These are phyloP conservation scores for Acanthosepion esculentum DNA, from an alignment of 2,888 invertebrate species.

Conservation along the genomic window DNA sequence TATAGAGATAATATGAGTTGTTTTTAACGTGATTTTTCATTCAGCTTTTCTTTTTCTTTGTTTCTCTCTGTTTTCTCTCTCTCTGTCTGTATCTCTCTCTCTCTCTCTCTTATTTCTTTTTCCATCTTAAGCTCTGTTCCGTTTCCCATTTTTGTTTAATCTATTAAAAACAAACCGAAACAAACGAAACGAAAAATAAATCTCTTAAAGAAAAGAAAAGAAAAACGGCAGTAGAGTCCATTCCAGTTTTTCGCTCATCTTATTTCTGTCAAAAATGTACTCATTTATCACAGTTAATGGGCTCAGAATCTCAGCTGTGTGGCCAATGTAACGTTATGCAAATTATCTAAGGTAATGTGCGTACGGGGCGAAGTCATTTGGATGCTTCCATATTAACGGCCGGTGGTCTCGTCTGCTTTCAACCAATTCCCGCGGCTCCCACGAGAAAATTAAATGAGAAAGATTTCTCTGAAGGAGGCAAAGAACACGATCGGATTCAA, in stretches of 20 bases:
- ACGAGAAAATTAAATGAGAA: not conserved
- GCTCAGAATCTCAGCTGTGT: not conserved
- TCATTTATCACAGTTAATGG: conserved; percentile 14
- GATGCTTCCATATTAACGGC: not conserved
- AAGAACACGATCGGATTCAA: too few relatives aligned
- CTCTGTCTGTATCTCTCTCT: not conserved
- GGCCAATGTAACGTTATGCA: conserved; percentile 17
- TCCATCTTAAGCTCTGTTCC: not conserved
- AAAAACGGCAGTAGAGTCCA: not conserved
- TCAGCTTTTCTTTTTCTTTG: not conserved
- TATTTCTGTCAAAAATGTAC: not conserved
- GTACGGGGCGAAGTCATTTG: not conserved
- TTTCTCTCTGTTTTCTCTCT: not conserved
- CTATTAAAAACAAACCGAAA: not conserved
- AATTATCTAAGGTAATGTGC: conserved; percentile 14
- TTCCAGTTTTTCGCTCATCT: not conserved
- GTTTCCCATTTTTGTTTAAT: not conserved
- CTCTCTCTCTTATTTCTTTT: not conserved
- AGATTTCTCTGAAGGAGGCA: too few relatives aligned
- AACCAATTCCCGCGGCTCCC: not conserved
- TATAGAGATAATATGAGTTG: too few relatives aligned
- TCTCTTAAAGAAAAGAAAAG: not conserved
- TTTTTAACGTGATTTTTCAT: too few relatives aligned
- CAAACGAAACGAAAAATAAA: not conserved
- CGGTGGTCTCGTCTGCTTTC: not conserved